Evolutionary conservation across 2,113 vertebrate species (phyloP).

Genomic region (Apeltes quadracus): DNA sequence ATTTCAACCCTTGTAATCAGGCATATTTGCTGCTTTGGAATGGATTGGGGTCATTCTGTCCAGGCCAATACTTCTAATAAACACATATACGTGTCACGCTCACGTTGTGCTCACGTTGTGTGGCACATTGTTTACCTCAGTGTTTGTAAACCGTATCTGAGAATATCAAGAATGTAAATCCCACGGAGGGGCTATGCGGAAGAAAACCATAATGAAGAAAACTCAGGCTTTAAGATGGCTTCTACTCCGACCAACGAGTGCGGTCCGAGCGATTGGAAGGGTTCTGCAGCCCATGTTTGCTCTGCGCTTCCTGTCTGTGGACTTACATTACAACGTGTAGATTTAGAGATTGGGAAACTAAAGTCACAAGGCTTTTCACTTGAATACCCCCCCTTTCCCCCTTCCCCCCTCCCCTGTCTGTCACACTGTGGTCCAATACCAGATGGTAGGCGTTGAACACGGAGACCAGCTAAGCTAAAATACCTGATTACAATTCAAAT

Average conservation of each 20-base stretch:
- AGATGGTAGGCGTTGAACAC: conserved; percentile 88
- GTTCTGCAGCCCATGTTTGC: conserved; percentile 82
- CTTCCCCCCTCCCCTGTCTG: conserved; percentile 76
- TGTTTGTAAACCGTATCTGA: conserved; percentile 5
- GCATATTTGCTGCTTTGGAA: neutral
- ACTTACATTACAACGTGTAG: conserved; percentile 95
- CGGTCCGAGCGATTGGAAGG: conserved; percentile 62
- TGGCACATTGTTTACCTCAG: neutral
- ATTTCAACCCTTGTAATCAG: neutral
- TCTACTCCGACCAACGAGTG: too few relatives aligned
- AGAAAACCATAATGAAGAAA: conserved; percentile 25
- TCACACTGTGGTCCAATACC: conserved; percentile 83
- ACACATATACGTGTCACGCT: neutral
- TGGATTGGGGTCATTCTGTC: neutral
- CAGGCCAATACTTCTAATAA: too few relatives aligned
- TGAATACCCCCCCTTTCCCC: conserved; percentile 78
- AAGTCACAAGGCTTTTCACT: conserved; percentile 89
- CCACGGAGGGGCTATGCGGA: too few relatives aligned
- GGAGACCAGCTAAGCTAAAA: conserved; percentile 95
- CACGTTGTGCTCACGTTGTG: neutral
- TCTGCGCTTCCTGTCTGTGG: conserved; percentile 90
- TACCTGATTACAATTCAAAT: conserved; percentile 97
- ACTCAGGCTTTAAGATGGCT: conserved; percentile 16
- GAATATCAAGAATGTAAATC: conserved; percentile 17
- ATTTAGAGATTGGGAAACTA: conserved; percentile 93